Evolutionary conservation across 2,888 invertebrate species (phyloP).

Genomic region (Pristionchus mayeri): DNA sequence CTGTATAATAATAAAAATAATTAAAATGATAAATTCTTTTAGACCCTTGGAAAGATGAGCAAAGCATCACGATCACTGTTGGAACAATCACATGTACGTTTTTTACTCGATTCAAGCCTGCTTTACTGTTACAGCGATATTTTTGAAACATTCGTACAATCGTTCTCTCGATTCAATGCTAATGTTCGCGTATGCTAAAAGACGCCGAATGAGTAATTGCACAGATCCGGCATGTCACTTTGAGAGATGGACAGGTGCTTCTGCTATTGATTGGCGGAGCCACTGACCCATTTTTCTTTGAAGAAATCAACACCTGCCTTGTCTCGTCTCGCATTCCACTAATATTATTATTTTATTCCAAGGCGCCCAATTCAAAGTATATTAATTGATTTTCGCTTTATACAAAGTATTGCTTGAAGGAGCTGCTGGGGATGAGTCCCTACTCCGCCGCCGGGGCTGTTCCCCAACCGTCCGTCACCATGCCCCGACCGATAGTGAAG

Average conservation of each 20-base stretch:
- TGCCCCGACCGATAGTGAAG: conserved; percentile 4
- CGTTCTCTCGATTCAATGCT: background rate
- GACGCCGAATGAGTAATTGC: background rate
- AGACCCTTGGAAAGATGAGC: conserved; percentile 44
- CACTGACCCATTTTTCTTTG: conserved; percentile 3
- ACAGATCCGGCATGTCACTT: conserved; percentile 29
- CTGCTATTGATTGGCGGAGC: background rate
- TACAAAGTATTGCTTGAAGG: background rate
- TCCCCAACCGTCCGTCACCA: background rate
- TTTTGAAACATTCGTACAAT: background rate
- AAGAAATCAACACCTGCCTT: too few relatives aligned
- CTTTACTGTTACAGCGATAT: background rate
- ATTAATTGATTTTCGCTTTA: background rate
- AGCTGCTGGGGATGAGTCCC: conserved; percentile 40
- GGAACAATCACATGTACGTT: conserved; percentile 32
- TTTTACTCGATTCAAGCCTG: background rate
- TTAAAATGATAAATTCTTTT: background rate
- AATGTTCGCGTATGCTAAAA: background rate
- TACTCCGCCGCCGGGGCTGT: conserved; percentile 17
- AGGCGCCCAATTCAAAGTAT: too few relatives aligned
- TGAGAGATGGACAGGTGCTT: background rate
- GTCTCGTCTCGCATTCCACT: background rate
- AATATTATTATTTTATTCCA: background rate
- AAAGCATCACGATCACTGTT: conserved; percentile 10
- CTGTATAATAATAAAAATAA: too few relatives aligned